These are phyloP conservation scores for Pristionchus japonicus DNA, from an alignment of 2,888 invertebrate species.

Conservation along the genomic window DNA sequence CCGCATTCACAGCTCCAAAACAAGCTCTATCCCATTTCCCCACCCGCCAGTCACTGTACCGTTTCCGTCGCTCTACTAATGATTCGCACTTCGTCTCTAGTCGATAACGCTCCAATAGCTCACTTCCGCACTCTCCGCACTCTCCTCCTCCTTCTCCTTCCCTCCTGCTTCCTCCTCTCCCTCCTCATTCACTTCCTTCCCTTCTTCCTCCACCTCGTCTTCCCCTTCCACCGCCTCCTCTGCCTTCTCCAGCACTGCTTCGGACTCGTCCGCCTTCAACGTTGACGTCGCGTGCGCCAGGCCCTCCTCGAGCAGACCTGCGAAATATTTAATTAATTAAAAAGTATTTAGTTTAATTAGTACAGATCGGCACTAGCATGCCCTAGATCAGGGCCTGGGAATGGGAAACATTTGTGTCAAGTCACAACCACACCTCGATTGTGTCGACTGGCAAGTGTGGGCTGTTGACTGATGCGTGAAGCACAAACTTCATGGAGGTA, in stretches of 20 bases:
- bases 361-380: too few species aligned
- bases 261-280: neutral
- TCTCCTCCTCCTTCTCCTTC: neutral
- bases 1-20: too few species aligned
- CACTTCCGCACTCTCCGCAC: neutral
- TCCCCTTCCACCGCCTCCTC: constrained; percentile 24
- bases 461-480: too few species aligned
- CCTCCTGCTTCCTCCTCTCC: constrained; percentile 41
- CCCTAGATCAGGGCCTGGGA: too few species aligned
- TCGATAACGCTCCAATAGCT: too few species aligned
- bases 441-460: too few species aligned
- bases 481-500: too few species aligned
- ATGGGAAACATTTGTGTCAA: too few species aligned
- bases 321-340: neutral
- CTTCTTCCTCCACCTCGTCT: constrained; percentile 41
- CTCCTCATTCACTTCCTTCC: constrained; percentile 6
- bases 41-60: neutral
- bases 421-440: too few species aligned
- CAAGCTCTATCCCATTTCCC: too few species aligned
- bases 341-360: neutral
- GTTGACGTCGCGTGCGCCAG: constrained; percentile 53
- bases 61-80: too few species aligned
- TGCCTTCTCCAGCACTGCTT: neutral
- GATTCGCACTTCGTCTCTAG: too few species aligned
- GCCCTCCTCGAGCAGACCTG: constrained; percentile 72